phyloP scores from a whole-genome alignment of 2,888 invertebrate genomes.

The Acleris holmiana region DNA sequence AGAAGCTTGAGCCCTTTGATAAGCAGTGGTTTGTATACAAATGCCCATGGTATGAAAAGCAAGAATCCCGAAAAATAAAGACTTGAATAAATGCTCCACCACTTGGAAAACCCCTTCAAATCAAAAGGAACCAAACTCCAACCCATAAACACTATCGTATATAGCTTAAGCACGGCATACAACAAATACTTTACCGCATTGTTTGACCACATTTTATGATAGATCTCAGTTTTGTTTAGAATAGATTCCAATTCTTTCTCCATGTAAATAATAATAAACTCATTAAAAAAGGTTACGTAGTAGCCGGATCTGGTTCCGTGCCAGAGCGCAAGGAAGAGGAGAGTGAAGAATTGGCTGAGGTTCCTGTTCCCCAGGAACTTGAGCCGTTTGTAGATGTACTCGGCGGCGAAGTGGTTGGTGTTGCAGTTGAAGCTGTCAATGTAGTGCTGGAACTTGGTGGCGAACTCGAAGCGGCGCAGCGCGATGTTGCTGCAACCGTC shows the following conservation, averaged over 20 bases:
- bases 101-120: slow-evolving; percentile 87
- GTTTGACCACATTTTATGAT: slow-evolving; percentile 73
- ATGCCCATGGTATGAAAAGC: slow-evolving; percentile 87
- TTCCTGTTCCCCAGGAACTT: slow-evolving; percentile 94
- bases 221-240: slow-evolving; percentile 76
- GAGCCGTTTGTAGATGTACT: slow-evolving; percentile 96
- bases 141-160: slow-evolving; percentile 93
- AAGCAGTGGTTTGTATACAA: slow-evolving; percentile 81
- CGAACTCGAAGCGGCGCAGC: slow-evolving; percentile 91
- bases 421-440: slow-evolving; percentile 97
- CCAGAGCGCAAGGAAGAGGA: slow-evolving; percentile 96
- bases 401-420: slow-evolving; percentile 97
- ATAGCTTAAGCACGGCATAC: slow-evolving; percentile 87
- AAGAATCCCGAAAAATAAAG: slow-evolving; percentile 89
- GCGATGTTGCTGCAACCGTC: slow-evolving; percentile 96
- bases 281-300: slow-evolving; percentile 95
- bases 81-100: slow-evolving; percentile 86
- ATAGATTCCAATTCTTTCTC: slow-evolving; percentile 90
- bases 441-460: slow-evolving; percentile 93
- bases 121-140: slow-evolving; percentile 92
- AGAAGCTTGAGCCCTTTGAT: slow-evolving; percentile 42
- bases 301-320: slow-evolving; percentile 98
- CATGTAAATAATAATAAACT: slow-evolving; percentile 93
- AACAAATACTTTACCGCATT: slow-evolving; percentile 67
- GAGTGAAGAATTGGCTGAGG: slow-evolving; percentile 91